These are phyloP conservation scores for Chymomyza costata DNA, from an alignment of 1,140 invertebrate species.

Conservation along the genomic window DNA sequence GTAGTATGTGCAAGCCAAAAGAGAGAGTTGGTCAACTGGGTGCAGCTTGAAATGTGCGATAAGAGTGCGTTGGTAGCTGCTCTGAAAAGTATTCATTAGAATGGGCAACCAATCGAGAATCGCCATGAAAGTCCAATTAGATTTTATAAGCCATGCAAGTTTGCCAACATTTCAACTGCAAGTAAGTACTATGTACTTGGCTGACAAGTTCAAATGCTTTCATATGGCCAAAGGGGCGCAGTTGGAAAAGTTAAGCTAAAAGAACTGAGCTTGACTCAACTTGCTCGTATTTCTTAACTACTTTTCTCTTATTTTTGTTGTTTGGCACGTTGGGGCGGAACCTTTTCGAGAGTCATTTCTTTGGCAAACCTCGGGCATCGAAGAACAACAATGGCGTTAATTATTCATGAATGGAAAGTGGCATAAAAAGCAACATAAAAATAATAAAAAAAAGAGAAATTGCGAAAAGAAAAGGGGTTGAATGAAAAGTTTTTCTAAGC, in stretches of 20 bases:
- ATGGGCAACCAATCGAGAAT: too few species aligned
- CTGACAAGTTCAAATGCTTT: conserved; percentile 50
- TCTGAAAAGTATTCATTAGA: too few species aligned
- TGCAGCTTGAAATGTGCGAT: too few species aligned
- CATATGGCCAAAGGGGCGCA: conserved; percentile 33
- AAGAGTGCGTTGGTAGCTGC: too few species aligned
- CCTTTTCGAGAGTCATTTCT: conserved; percentile 45
- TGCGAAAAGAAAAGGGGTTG: conserved; percentile 34
- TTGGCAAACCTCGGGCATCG: conserved; percentile 50
- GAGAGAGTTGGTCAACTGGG: too few species aligned
- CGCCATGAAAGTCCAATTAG: conserved; percentile 65
- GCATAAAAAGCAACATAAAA: conserved; percentile 4
- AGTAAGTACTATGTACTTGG: conserved; percentile 17
- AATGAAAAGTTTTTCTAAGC: conserved; percentile 42
- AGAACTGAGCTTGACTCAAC: conserved; percentile 9
- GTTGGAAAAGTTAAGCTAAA: conserved; percentile 53
- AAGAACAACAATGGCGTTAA: conserved; percentile 62
- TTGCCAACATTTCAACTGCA: too few species aligned
- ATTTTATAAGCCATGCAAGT: conserved; percentile 66
- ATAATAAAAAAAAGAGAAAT: conserved; percentile 31
- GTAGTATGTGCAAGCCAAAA: too few species aligned
- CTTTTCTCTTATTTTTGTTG: too few species aligned
- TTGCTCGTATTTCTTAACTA: conserved; percentile 39
- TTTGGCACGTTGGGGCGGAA: too few species aligned
- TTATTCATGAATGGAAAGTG: conserved; percentile 66